A percentile compares a stretch with the other conserved stretches of the same genome.
Conservation (phyloP, 2,888 invertebrate species). For the Hesperia comma region DNA sequence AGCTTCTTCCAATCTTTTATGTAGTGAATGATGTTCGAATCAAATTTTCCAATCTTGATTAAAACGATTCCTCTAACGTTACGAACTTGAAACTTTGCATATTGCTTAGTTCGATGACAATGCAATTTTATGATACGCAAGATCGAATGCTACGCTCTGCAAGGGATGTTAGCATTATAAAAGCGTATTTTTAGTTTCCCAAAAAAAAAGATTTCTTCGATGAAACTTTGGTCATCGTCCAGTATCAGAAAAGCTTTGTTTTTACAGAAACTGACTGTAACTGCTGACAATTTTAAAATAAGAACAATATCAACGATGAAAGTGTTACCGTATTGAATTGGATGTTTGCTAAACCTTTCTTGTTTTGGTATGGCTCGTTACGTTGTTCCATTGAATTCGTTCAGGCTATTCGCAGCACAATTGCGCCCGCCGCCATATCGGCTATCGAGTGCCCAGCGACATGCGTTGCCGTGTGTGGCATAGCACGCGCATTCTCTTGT, state of each 20-base stretch:
- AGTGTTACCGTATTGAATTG: not conserved
- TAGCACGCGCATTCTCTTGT: slow-evolving; percentile 18
- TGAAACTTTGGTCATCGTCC: too few relatives aligned
- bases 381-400: slow-evolving; percentile 28
- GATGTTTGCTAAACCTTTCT: slow-evolving; percentile 24
- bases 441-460: slow-evolving; percentile 6
- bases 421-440: slow-evolving; percentile 8
- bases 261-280: not conserved
- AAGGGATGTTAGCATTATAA: too few relatives aligned
- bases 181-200: not conserved
- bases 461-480: slow-evolving; percentile 13
- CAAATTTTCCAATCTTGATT: not conserved
- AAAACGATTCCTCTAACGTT: not conserved
- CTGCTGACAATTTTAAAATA: not conserved
- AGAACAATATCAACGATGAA: not conserved
- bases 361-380: slow-evolving; percentile 27
- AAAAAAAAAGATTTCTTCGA: not conserved
- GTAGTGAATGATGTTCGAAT: too few relatives aligned
- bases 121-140: too few relatives aligned
- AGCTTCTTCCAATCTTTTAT: too few relatives aligned
- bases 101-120: too few relatives aligned
- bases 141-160: too few relatives aligned
- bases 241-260: not conserved
- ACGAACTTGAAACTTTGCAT: too few relatives aligned
- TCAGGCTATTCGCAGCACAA: slow-evolving; percentile 31